Percentiles rank a stretch among this genome's conserved stretches.
phyloP scores from a whole-genome alignment of 2,888 invertebrate species.

The Tetramorium bicarinatum region DNA sequence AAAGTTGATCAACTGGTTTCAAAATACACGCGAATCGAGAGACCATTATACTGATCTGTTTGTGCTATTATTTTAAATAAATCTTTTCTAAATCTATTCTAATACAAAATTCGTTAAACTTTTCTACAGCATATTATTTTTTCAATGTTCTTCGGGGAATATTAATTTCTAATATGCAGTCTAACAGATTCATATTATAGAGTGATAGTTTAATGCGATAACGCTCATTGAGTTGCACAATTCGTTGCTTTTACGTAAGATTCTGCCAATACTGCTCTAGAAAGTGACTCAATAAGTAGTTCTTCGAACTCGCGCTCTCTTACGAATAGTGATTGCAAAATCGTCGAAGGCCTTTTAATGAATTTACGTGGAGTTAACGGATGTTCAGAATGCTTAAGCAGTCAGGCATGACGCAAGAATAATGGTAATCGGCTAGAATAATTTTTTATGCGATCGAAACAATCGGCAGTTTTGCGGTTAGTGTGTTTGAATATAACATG shows the following conservation, averaged over 20 bases:
- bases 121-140: background rate
- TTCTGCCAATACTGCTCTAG: constrained; percentile 17
- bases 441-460: background rate
- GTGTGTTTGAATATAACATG: background rate
- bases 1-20: background rate
- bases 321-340: constrained; percentile 29
- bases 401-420: background rate
- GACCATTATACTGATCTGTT: background rate
- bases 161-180: background rate
- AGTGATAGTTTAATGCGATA: constrained; percentile 10
- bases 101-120: background rate
- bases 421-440: background rate
- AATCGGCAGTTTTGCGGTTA: background rate
- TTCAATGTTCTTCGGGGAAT: background rate
- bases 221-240: constrained; percentile 18
- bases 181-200: background rate
- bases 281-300: constrained; percentile 34
- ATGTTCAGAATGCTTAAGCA: background rate
- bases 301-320: constrained; percentile 27
- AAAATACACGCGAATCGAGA: background rate
- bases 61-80: background rate
- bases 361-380: background rate
- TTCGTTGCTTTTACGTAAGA: constrained; percentile 35
- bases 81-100: background rate
- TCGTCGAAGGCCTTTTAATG: constrained; percentile 32